Base-by-base conservation (phyloP, 2,113 vertebrate species). In the Morone chrysops region DNA sequence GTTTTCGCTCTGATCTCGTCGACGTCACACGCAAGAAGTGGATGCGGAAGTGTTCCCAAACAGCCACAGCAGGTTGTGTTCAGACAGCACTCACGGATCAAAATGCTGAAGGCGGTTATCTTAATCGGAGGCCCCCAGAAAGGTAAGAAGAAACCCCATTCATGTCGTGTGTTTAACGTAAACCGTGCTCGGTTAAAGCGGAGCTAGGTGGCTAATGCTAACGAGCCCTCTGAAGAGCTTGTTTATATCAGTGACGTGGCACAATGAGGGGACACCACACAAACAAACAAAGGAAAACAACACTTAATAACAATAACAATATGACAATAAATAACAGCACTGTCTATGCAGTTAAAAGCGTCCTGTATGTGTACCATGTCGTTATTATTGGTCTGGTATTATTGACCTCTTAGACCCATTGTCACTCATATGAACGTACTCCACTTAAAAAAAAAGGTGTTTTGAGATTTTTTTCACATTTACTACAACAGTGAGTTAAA, bases 51-150 rank as follows among this genome's bases (percentile, higher is more conserved):
- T 0, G 3, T 4, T 31, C 31, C 1, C 31, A 8, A 53, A 40
- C 82, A 73, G 77, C 40, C 25, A 5, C 4, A 56, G 18, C 14
- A 72, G 59, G 57, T 43, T 7, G 75, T 62, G 16, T 14, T 9
- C 57, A 59, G 48, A n/a, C 40, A 61, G n/a, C 12, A 17, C 18
- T 74, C 17, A 18, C 8, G 50, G 25, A 41, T 9, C 45, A 31
- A 12, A 2, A 99, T 99, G 98, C 91, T 98, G 82, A 99, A 99
- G 75, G 96, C 98, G 4, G 97, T 98, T 4, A 96, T 99, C 92
- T 95, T 99, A 75, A 99, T 99, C 56, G 98, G 98, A 76, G 98
- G 98, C 1, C 96, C 97, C 4, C 98, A 99, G 80, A 99, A 99
- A 95, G 98, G 98, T 98, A 92, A 96, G 95, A 12, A 36, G 31